phyloP scores from a whole-genome alignment of 2,888 invertebrate species.

The Crepidodera aurea region DNA sequence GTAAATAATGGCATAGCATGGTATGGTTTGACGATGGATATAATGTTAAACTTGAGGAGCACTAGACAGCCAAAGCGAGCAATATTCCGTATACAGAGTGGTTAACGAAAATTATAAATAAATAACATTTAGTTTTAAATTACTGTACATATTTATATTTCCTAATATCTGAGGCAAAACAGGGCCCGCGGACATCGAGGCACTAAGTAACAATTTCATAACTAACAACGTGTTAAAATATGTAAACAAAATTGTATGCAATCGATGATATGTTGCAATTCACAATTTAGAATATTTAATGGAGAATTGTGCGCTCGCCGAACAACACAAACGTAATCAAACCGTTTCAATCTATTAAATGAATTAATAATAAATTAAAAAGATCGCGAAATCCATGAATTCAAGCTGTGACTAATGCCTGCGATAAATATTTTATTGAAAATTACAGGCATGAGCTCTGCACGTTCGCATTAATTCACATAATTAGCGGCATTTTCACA shows the following conservation, averaged over 20 bases:
- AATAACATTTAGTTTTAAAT: background rate
- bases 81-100: background rate
- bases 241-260: slow-evolving; percentile 31
- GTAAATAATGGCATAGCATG: slow-evolving; percentile 22
- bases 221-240: slow-evolving; percentile 25
- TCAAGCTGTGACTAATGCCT: slow-evolving; percentile 33
- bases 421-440: slow-evolving; percentile 34
- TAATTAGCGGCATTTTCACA: slow-evolving; percentile 26
- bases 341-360: slow-evolving; percentile 25
- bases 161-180: slow-evolving; percentile 4
- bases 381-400: slow-evolving; percentile 24
- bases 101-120: background rate
- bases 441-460: slow-evolving; percentile 29
- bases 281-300: slow-evolving; percentile 28
- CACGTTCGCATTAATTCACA: slow-evolving; percentile 32
- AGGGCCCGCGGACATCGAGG: slow-evolving; percentile 14
- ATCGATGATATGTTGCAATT: slow-evolving; percentile 25
- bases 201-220: slow-evolving; percentile 17
- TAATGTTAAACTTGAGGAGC: slow-evolving; percentile 13
- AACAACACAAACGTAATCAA: slow-evolving; percentile 16
- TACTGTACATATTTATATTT: background rate
- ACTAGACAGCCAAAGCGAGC: slow-evolving; percentile 5
- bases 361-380: slow-evolving; percentile 14
- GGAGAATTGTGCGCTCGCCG: background rate
- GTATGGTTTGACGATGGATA: slow-evolving; percentile 5